Conservation (phyloP, 2,888 invertebrate species). For the Euproctis similis region DNA sequence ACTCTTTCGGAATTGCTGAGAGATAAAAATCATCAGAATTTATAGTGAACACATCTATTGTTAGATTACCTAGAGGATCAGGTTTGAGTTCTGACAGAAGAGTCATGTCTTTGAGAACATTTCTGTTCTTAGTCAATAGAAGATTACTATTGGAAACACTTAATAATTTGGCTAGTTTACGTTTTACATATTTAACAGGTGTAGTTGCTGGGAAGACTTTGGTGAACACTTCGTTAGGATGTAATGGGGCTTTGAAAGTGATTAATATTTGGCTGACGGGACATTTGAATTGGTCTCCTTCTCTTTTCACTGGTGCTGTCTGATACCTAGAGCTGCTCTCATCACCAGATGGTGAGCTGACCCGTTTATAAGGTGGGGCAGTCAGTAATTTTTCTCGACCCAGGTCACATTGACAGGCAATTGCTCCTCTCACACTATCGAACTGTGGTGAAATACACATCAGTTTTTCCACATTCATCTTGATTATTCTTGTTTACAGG, state of each 20-base stretch:
- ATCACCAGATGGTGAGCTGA: conserved; percentile 29
- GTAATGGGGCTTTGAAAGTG: conserved; percentile 56
- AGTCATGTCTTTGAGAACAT: conserved; percentile 55
- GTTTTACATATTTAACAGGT: conserved; percentile 57
- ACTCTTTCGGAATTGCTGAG: conserved; percentile 56
- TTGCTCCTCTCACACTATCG: conserved; percentile 38
- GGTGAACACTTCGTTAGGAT: conserved; percentile 51
- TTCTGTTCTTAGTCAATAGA: conserved; percentile 56
- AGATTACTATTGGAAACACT: conserved; percentile 53
- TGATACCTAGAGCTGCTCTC: conserved; percentile 41
- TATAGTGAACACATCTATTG: conserved; percentile 63
- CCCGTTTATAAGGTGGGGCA: conserved; percentile 53
- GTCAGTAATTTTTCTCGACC: conserved; percentile 64
- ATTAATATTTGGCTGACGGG: conserved; percentile 58
- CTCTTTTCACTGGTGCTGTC: conserved; percentile 55
- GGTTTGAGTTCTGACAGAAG: conserved; percentile 53
- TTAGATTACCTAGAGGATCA: conserved; percentile 52
- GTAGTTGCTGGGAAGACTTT: conserved; percentile 66
- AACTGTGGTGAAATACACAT: conserved; percentile 42
- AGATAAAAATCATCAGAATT: conserved; percentile 57
- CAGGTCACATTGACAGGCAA: conserved; percentile 59
- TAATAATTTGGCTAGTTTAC: conserved; percentile 60
- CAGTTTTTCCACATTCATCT: conserved; percentile 29
- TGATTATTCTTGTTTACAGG: conserved; percentile 3
- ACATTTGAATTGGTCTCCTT: conserved; percentile 49